phyloP scores from a whole-genome alignment of 2,113 vertebrate genomes.

The Oryzias javanicus region DNA sequence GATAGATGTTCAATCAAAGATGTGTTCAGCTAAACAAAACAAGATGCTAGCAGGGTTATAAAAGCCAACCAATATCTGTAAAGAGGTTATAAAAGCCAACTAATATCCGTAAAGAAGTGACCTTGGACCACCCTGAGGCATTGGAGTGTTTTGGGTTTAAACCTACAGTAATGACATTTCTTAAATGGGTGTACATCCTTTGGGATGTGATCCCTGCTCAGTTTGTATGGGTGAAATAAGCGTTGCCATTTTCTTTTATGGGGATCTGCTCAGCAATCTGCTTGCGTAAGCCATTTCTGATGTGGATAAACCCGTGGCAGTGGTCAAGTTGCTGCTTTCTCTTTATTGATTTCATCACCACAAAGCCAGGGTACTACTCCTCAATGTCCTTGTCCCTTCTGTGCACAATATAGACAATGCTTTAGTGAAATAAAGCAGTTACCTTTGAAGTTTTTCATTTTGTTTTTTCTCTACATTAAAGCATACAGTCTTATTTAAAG shows the following conservation, averaged over 20 bases:
- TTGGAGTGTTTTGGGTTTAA: constrained; percentile 16
- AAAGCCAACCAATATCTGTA: constrained; percentile 13
- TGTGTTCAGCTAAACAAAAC: too few species aligned
- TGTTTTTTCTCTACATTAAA: background rate
- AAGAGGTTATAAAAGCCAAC: constrained; percentile 19
- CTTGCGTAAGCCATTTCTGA: constrained; percentile 58
- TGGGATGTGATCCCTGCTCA: constrained; percentile 10
- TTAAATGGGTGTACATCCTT: constrained; percentile 25
- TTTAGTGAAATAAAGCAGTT: constrained; percentile 11
- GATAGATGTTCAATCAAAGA: constrained; percentile 3
- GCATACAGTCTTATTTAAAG: constrained; percentile 5
- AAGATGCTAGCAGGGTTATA: background rate
- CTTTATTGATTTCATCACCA: constrained; percentile 63
- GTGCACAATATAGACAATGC: constrained; percentile 2
- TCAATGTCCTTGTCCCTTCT: constrained; percentile 37
- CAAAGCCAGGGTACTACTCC: constrained; percentile 19
- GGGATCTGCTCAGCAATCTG: constrained; percentile 39
- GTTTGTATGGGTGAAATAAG: constrained; percentile 4
- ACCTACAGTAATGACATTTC: constrained; percentile 31
- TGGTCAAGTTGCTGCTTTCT: constrained; percentile 33
- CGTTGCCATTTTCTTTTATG: constrained; percentile 35
- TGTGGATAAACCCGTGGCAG: constrained; percentile 41
- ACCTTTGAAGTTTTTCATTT: background rate
- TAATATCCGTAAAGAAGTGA: constrained; percentile 17
- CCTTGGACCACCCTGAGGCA: constrained; percentile 9